Conservation (phyloP, 2,797 vertebrate species). For the Coranthus polyacanthus region DNA sequence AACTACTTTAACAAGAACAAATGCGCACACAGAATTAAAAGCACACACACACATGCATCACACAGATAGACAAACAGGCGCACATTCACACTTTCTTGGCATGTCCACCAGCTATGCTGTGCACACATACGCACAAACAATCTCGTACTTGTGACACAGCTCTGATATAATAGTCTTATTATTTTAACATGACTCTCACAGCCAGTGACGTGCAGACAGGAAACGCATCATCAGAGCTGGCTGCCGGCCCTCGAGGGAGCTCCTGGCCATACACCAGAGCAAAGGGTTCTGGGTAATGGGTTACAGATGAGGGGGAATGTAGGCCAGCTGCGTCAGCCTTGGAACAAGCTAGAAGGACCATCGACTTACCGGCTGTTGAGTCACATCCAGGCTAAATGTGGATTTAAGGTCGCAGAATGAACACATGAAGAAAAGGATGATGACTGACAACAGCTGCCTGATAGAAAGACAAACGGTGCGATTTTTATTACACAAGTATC, state of each 20-base stretch:
- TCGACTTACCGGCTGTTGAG: slow-evolving; percentile 58
- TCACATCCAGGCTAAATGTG: slow-evolving; percentile 51
- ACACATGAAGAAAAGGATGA: slow-evolving; percentile 35
- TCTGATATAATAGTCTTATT: slow-evolving; percentile 55
- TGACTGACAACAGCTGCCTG: slow-evolving; percentile 42
- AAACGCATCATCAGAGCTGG: slow-evolving; percentile 60
- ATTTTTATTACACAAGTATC: background rate
- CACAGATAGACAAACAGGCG: slow-evolving; percentile 18
- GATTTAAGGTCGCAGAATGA: slow-evolving; percentile 23
- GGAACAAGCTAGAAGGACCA: slow-evolving; percentile 13
- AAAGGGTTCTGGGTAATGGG: slow-evolving; percentile 66
- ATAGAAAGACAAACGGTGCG: fast-evolving
- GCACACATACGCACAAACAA: slow-evolving; percentile 9
- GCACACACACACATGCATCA: background rate
- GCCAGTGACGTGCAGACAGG: slow-evolving; percentile 46
- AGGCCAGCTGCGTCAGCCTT: slow-evolving; percentile 52
- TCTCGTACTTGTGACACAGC: slow-evolving; percentile 45
- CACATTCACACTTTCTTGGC: slow-evolving; percentile 36
- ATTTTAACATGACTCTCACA: slow-evolving; percentile 50
- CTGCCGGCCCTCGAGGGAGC: slow-evolving; percentile 23
- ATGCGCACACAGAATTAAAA: slow-evolving; percentile 1
- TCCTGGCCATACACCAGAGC: slow-evolving; percentile 38
- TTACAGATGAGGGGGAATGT: slow-evolving; percentile 64
- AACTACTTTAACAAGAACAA: slow-evolving; percentile 3
- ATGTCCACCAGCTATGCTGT: background rate